These are phyloP conservation scores for Erebia ligea DNA, from an alignment of 2,888 invertebrate genomes.

Conservation along the genomic window DNA sequence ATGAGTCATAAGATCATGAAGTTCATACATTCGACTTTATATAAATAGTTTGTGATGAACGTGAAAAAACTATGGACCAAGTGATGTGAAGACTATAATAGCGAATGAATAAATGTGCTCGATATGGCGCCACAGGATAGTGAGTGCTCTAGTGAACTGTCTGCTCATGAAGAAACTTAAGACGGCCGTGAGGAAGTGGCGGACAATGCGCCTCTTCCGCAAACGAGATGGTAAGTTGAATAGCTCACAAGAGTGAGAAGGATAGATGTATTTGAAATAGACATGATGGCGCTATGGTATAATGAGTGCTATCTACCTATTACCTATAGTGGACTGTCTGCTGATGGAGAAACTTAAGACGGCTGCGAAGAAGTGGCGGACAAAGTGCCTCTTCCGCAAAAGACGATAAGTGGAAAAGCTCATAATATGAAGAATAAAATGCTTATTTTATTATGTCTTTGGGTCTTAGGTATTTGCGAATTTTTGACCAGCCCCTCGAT, in stretches of 20 bases:
- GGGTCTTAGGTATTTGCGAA: no score
- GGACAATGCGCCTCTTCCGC: constrained; percentile 78
- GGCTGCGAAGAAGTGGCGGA: constrained; percentile 78
- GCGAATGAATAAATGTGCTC: constrained; percentile 60
- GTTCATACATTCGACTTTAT: no score
- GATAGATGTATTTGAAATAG: neutral
- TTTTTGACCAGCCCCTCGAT: no score
- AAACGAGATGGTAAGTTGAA: constrained; percentile 66
- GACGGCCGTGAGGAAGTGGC: constrained; percentile 76
- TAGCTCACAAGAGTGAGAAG: neutral
- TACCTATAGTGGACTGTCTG: constrained; percentile 57
- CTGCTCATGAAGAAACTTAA: constrained; percentile 77
- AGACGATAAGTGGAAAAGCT: no score
- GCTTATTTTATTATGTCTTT: no score
- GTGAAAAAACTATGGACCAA: neutral
- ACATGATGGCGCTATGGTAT: neutral
- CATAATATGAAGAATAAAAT: no score
- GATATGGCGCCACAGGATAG: constrained; percentile 65
- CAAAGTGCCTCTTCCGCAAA: constrained; percentile 77
- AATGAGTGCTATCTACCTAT: neutral
- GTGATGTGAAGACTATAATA: constrained; percentile 6
- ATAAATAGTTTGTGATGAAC: neutral
- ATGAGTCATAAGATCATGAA: neutral
- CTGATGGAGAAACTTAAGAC: constrained; percentile 77
- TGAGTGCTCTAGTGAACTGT: constrained; percentile 62